phyloP scores from a whole-genome alignment of 2,797 vertebrate genomes.

The Sitta carolinensis region DNA sequence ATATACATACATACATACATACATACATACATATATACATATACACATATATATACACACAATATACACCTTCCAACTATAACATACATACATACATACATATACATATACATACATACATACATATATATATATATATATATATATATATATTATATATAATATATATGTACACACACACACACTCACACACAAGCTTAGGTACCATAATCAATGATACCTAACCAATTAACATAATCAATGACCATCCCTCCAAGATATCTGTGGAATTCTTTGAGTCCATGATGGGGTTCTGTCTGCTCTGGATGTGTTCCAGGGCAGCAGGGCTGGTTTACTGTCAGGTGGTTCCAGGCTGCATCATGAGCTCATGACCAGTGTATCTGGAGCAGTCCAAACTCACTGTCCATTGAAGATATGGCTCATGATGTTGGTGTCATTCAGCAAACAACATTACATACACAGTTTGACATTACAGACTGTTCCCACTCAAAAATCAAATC shows the following conservation, averaged over 20 bases:
- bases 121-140: no score
- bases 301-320: neutral
- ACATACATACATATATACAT: rapidly evolving
- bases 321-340: neutral
- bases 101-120: no score
- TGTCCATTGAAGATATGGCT: neutral
- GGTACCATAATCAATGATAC: no score
- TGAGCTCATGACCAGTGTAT: rapidly evolving
- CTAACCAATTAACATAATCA: no score
- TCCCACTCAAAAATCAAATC: neutral
- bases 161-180: no score
- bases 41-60: no score
- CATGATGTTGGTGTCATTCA: neutral
- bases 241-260: neutral
- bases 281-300: no score
- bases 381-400: neutral
- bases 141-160: no score
- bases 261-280: neutral
- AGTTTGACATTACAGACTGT: neutral
- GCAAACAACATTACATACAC: no score
- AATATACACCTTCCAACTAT: no score
- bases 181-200: neutral
- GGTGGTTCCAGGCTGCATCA: neutral
- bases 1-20: neutral
- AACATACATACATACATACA: no score